Conservation (phyloP, 2,113 vertebrate genomes). For the Colistium nudipinnis region DNA sequence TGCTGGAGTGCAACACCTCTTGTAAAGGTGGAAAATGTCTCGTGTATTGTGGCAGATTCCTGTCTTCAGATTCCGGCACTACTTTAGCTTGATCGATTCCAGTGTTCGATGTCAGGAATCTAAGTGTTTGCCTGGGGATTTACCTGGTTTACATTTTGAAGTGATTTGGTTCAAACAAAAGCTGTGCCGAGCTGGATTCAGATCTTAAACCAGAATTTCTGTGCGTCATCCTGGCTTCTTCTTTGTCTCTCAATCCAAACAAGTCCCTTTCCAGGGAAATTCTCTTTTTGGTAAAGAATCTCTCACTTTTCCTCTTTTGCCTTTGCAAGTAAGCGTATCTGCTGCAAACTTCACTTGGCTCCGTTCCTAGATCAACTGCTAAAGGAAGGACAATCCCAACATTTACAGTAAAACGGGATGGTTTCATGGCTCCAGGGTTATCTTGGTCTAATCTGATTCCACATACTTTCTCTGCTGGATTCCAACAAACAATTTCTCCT, state of each 20-base stretch:
- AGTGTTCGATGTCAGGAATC: slow-evolving; percentile 17
- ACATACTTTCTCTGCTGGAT: not conserved
- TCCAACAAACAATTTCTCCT: not conserved
- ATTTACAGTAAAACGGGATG: slow-evolving; percentile 39
- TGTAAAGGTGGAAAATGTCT: slow-evolving; percentile 30
- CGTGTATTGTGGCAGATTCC: slow-evolving; percentile 11
- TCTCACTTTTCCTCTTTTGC: slow-evolving; percentile 11
- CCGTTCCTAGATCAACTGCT: slow-evolving; percentile 42
- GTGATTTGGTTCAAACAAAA: slow-evolving; percentile 44
- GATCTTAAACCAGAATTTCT: slow-evolving; percentile 27
- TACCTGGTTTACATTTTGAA: slow-evolving; percentile 34
- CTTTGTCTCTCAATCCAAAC: slow-evolving; percentile 34
- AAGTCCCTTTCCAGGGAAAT: slow-evolving; percentile 20
- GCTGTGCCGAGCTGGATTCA: slow-evolving; percentile 23
- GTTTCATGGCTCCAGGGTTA: not conserved
- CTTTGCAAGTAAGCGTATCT: slow-evolving; percentile 17
- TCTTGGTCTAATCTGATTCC: slow-evolving; percentile 25
- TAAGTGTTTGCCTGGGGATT: slow-evolving; percentile 19
- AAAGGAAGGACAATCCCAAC: slow-evolving; percentile 46
- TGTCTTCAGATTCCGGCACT: slow-evolving; percentile 4
- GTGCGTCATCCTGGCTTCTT: slow-evolving; percentile 39
- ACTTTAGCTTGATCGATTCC: slow-evolving; percentile 23
- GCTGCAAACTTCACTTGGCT: slow-evolving; percentile 31
- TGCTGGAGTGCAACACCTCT: slow-evolving; percentile 20
- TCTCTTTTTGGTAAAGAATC: slow-evolving; percentile 33